Percentiles rank a stretch among this genome's conserved stretches.
phyloP scores from a whole-genome alignment of 2,888 invertebrate species.

The Beris chalybata region DNA sequence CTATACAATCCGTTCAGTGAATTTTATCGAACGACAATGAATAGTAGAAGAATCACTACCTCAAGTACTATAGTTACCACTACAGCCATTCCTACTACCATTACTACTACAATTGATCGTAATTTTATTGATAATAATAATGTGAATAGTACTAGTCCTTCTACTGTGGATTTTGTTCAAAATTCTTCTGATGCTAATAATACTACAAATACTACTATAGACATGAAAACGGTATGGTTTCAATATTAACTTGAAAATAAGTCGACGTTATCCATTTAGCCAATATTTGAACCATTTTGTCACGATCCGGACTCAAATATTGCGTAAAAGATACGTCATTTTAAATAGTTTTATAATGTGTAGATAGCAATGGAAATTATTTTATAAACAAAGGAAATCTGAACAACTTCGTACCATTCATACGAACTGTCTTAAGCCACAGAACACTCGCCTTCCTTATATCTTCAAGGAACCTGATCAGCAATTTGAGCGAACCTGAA shows the following conservation, averaged over 20 bases:
- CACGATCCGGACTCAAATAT: too few relatives aligned
- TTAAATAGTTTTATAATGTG: too few relatives aligned
- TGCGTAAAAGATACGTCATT: too few relatives aligned
- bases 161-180: constrained; percentile 41
- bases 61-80: neutral
- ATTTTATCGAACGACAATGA: constrained; percentile 41
- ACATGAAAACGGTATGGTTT: constrained; percentile 47
- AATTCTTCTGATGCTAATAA: constrained; percentile 41
- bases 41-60: constrained; percentile 23
- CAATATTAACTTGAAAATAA: neutral
- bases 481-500: too few relatives aligned
- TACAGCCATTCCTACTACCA: constrained; percentile 1
- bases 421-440: too few relatives aligned
- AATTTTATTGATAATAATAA: constrained; percentile 6
- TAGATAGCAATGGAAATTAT: too few relatives aligned
- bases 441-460: too few relatives aligned
- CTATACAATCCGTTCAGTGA: constrained; percentile 60
- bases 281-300: too few relatives aligned
- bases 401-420: too few relatives aligned
- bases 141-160: constrained; percentile 21
- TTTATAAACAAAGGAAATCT: too few relatives aligned
- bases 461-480: too few relatives aligned
- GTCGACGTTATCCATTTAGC: too few relatives aligned
- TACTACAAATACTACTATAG: constrained; percentile 33
- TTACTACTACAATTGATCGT: constrained; percentile 3